A percentile compares a stretch with the other conserved stretches of the same genome.
Evolutionary conservation across 2,113 vertebrate genomes (phyloP).

Genomic region (Pygathrix nemaeus): DNA sequence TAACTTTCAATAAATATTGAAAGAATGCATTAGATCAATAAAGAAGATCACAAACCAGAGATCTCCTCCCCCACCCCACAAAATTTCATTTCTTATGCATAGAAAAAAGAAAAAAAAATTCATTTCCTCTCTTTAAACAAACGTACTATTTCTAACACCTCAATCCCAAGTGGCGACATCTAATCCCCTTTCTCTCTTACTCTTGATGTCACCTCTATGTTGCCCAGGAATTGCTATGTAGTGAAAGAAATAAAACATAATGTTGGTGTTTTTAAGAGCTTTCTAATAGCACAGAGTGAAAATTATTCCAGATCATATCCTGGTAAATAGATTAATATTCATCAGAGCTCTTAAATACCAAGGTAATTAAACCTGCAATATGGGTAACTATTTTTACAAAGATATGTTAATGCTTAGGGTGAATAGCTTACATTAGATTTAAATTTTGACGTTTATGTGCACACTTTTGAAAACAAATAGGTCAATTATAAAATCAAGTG

Average conservation of each 20-base stretch:
- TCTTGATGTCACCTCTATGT: not conserved
- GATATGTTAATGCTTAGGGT: not conserved
- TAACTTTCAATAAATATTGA: not conserved
- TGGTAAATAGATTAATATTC: not conserved
- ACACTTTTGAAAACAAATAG: not conserved
- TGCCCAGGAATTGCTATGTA: not conserved
- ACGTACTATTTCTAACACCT: conserved; percentile 17
- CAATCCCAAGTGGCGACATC: not conserved
- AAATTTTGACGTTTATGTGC: not conserved
- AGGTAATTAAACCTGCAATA: not conserved
- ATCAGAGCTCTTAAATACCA: not conserved
- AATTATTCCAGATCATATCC: not conserved
- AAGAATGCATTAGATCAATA: conserved; percentile 24
- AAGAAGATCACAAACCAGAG: not conserved
- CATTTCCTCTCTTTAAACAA: conserved; percentile 39
- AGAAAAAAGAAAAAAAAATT: not conserved
- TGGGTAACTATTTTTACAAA: not conserved
- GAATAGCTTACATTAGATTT: not conserved
- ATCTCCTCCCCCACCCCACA: not conserved
- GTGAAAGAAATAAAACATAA: conserved; percentile 25
- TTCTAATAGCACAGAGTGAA: not conserved
- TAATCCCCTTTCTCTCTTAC: not conserved
- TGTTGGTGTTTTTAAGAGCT: not conserved
- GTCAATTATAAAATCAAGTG: not conserved
- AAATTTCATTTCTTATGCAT: too few species aligned